phyloP scores from a whole-genome alignment of 1,140 invertebrate genomes.

The Plodia interpunctella region DNA sequence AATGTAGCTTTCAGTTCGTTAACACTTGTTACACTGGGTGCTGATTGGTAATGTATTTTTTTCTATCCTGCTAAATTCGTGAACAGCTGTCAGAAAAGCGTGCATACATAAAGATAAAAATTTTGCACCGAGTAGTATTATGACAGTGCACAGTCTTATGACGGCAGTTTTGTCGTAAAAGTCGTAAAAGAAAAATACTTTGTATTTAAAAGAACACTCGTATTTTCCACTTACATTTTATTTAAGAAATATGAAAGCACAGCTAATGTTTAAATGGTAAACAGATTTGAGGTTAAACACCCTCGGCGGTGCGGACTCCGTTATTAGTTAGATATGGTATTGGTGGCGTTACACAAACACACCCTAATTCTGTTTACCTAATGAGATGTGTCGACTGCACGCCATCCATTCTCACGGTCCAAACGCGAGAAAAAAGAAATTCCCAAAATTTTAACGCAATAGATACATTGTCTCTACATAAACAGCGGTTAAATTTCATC shows the following conservation, averaged over 20 bases:
- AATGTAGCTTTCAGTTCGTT: neutral
- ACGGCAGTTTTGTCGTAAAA: too few species aligned
- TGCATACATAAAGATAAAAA: too few species aligned
- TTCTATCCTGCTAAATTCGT: too few species aligned
- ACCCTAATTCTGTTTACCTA: constrained; percentile 60
- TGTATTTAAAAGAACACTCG: too few species aligned
- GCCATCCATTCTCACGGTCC: constrained; percentile 68
- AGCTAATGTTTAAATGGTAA: constrained; percentile 13
- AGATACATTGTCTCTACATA: constrained; percentile 61
- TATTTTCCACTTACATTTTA: too few species aligned
- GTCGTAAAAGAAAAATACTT: too few species aligned
- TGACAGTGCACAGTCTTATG: too few species aligned
- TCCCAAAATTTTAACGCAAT: constrained; percentile 58
- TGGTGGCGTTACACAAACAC: constrained; percentile 36
- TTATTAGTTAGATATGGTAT: constrained; percentile 23
- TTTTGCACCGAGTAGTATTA: too few species aligned
- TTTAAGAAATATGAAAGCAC: neutral
- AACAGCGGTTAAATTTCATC: constrained; percentile 52
- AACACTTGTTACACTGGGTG: too few species aligned
- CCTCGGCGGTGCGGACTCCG: constrained; percentile 8
- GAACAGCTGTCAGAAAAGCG: too few species aligned
- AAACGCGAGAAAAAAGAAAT: constrained; percentile 52
- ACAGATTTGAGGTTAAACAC: neutral
- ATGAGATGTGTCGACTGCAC: constrained; percentile 57
- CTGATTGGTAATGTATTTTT: too few species aligned